Base-by-base conservation (phyloP, 2,888 invertebrate genomes). In the Eupithecia pulchellata region DNA sequence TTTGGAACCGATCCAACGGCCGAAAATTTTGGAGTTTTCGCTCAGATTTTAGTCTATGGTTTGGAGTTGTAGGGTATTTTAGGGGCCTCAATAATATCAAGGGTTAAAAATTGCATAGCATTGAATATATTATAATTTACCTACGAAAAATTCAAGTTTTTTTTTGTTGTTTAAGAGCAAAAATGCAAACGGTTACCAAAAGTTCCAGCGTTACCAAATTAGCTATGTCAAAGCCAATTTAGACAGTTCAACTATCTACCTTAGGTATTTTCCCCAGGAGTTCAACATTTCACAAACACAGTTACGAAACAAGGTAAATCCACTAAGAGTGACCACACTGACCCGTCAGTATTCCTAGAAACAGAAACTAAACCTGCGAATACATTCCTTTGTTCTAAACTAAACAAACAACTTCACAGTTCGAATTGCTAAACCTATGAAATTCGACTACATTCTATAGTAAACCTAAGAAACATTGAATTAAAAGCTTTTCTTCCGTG, bases 1-100 rank as follows among this genome's bases (percentile, higher is more conserved):
- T 87, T 89, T 88, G 88, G 88, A 85, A 66, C 42, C 55, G 64
- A 71, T 81, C 88, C 88, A 88, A 81, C 55, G 61, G 69, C 68
- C 72, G 68, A 71, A 72, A 77, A 80, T 77, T 83, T 84, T 83
- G 78, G 68, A 72, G 72, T 74, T 75, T 72, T 57, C 68, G 39
- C 61, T 66, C 66, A 62, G 42, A 5, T 63, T 47, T 58, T 20
- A 36, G 62, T 63, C 30, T 58, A 2, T 71, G 20, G 13, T 34
- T 17, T 14, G 27, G 14, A 36, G 39, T 58, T 11, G 34, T 32
- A n/a, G 13, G 13, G 20, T 25, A 11, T n/a, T 34, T 34, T 14
- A 4, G 2, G 11, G 25, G 52, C 13, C 25, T 52, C 25, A 52
- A 25, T 52, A 8, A 30, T 30, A 6, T 8, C 30, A 30, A 4